Base-by-base conservation (phyloP, 2,888 invertebrate species). In the Antheraea assamensis region DNA sequence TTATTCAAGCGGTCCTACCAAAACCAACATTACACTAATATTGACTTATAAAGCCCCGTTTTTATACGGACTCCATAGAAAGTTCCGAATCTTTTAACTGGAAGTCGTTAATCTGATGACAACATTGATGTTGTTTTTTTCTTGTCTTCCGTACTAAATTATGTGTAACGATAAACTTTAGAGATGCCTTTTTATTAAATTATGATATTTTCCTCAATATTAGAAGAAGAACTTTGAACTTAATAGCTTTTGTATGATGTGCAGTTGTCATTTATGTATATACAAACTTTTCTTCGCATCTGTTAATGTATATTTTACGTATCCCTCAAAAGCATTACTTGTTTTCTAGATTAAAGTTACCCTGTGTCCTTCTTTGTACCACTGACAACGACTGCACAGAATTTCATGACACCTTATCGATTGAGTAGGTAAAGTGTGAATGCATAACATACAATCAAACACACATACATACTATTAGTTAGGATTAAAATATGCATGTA, bases 11-110 rank as follows among this genome's bases (percentile, higher is more conserved):
- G 73, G 30, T 55, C 71, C 55, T 75, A 61, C 58, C 76, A 79
- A 75, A 73, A 49, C 73, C 35, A 73, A 75, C 75, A 79, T 78
- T 79, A 80, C 76, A 82, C 75, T 78, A 81, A 81, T 83, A 81
- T 83, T 83, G 77, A 79, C 76, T 72, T 55, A 55, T 73, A 74
- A 73, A 76, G 35, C 71, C 72, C 66, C 72, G 49, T 74, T 71
- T 72, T 75, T 74, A 74, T 74, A 73, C 73, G 64, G 58, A 47
- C 24, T 75, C 71, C 73, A 71, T 76, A 70, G 70, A 71, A 73
- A 71, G 71, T 58, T 73, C 55, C 70, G 42, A 64, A 73, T 73
- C 61, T 49, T 72, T 72, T 71, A 52, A 42, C 66, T 35, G 47
- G 55, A 31, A 75, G 61, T 64, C 73, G 64, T 71, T 58, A 71